Base-by-base conservation (phyloP, 1,140 invertebrate genomes). In the Atta colombica region DNA sequence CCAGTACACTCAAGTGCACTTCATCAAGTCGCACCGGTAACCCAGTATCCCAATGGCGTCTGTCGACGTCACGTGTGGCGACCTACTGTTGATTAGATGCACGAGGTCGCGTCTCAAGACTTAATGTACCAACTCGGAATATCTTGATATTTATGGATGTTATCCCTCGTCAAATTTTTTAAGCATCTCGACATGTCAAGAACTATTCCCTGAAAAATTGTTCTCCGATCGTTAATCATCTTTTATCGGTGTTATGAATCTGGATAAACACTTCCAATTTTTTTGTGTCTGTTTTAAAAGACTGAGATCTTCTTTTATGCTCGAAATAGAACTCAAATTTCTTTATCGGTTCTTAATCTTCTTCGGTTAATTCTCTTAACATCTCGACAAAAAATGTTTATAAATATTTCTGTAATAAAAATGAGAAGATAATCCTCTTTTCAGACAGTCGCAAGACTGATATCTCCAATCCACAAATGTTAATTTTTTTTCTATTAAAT, bases 1-100 rank as follows among this genome's bases (percentile, higher is more conserved):
- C 92, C 92, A 93, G 90, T 90, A 92, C 91, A 90, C 87, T 87
- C 89, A 90, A 93, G 92, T 91, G 90, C 89, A 94, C 93, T 94
- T 94, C 88, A 93, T 94, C 93, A 93, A 94, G 91, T 91, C 89
- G 78, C 87, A 88, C 88, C 86, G 86, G 80, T 92, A 92, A 91
- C 91, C 92, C 87, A 85, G 88, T 90, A 90, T 82, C 55, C 49
- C 84, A 77, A 65, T 82, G 77, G 53, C 78, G 61, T 68, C 75
- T 89, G 82, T 51, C 72, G 77, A 87, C 89, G 92, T 91, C 90
- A 91, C 86, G 75, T 91, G 58, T 61, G 58, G 77, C 87, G 91
- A 89, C 89, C 90, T 85, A 87, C 86, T 58, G 82, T 68, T 61
- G 80, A 84, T 84, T 84, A 74, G 25, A 78, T 61, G 63, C 35